Conservation (phyloP, 1,140 invertebrate genomes). For the Hyles euphorbiae region DNA sequence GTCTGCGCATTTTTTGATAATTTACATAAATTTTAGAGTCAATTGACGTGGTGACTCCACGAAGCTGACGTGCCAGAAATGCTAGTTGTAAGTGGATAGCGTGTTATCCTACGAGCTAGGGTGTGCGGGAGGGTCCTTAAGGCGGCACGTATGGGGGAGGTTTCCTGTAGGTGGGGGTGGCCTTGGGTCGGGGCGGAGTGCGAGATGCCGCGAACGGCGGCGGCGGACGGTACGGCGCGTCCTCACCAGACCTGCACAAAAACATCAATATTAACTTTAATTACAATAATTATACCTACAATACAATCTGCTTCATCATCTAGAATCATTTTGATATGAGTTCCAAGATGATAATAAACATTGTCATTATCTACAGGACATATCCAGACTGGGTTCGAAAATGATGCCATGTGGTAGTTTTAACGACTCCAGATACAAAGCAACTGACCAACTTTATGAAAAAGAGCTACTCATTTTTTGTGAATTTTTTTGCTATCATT, state of each 20-base stretch:
- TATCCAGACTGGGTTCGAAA: too few species aligned
- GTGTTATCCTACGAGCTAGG: conserved; percentile 2
- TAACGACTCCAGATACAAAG: too few species aligned
- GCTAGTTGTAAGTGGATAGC: not conserved
- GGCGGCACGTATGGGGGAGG: conserved; percentile 94
- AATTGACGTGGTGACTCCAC: not conserved
- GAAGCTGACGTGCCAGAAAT: not conserved
- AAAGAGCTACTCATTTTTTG: too few species aligned
- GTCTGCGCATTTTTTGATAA: not conserved
- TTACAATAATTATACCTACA: too few species aligned
- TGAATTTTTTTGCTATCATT: too few species aligned
- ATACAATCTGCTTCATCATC: too few species aligned
- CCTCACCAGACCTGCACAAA: conserved; percentile 46
- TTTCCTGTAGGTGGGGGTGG: conserved; percentile 91
- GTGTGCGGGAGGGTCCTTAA: conserved; percentile 76
- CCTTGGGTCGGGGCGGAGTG: conserved; percentile 83
- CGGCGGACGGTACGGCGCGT: conserved; percentile 84
- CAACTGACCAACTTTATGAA: too few species aligned
- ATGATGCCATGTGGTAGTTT: too few species aligned
- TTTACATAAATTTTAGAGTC: not conserved
- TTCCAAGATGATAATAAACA: too few species aligned
- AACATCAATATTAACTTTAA: too few species aligned
- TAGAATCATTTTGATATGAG: too few species aligned
- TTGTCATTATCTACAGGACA: too few species aligned
- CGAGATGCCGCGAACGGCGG: conserved; percentile 86